phyloP scores from a whole-genome alignment of 2,888 invertebrate genomes.

The Ernsta delagoae region DNA sequence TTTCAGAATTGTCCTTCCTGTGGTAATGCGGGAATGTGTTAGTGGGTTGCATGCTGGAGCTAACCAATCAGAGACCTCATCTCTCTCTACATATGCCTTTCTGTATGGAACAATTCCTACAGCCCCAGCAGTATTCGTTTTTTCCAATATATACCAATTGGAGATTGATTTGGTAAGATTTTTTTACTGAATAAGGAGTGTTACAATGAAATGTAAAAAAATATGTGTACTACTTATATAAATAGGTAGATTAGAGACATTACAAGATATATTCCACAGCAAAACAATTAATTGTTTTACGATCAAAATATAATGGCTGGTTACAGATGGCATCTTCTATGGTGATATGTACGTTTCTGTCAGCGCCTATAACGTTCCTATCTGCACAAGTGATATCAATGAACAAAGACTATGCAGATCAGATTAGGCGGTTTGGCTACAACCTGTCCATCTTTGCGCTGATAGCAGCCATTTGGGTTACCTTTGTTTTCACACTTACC shows the following conservation, averaged over 20 bases:
- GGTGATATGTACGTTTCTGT: conserved; percentile 97
- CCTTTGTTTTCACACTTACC: conserved; percentile 89
- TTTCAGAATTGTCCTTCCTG: conserved; percentile 90
- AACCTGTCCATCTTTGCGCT: conserved; percentile 93
- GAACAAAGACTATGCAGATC: conserved; percentile 90
- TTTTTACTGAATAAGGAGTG: no score
- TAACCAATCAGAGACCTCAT: conserved; percentile 90
- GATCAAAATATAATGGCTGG: no score
- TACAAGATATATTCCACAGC: no score
- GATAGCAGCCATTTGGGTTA: conserved; percentile 91
- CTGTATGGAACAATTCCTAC: conserved; percentile 98
- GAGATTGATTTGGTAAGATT: conserved; percentile 92
- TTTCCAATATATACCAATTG: conserved; percentile 93
- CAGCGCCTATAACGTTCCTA: conserved; percentile 97
- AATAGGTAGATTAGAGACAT: no score
- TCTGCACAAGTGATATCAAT: conserved; percentile 96
- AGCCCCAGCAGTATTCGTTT: conserved; percentile 98
- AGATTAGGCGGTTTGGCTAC: conserved; percentile 91
- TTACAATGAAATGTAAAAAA: no score
- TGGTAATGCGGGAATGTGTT: conserved; percentile 94
- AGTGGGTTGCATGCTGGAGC: conserved; percentile 89
- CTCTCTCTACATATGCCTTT: conserved; percentile 96
- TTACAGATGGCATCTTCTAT: conserved; percentile 91
- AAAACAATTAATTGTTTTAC: no score
- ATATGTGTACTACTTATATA: no score